A percentile compares a stretch with the other conserved stretches of the same genome.
These are phyloP conservation scores for Piliocolobus tephrosceles DNA, from an alignment of 2,113 vertebrate genomes.

Conservation along the genomic window DNA sequence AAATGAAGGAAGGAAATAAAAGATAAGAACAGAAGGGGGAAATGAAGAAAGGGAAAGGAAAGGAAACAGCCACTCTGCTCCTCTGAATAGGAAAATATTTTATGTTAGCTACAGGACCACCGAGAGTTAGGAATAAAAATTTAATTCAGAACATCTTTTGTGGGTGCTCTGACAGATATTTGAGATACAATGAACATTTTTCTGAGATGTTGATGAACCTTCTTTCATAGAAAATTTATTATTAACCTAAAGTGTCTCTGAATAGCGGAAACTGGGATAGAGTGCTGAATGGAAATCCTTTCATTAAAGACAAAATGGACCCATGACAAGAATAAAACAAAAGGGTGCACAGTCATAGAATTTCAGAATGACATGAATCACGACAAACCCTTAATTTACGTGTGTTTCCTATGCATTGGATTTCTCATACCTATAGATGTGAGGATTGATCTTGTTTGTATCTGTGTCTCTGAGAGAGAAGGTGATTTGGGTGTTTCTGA, in stretches of 20 bases:
- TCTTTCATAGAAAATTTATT: neutral
- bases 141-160: neutral
- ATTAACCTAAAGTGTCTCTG: neutral
- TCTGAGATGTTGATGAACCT: neutral
- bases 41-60: neutral
- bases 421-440: neutral
- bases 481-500: rapidly evolving
- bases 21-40: rapidly evolving
- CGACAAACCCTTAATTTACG: neutral
- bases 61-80: too few species aligned
- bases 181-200: rapidly evolving
- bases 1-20: neutral
- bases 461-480: neutral
- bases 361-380: rapidly evolving
- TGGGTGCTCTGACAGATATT: neutral
- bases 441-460: neutral
- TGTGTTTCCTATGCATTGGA: neutral
- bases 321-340: neutral
- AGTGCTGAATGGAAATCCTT: neutral
- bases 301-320: neutral
- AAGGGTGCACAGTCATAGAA: neutral
- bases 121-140: neutral
- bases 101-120: neutral
- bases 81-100: too few species aligned
- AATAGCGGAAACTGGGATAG: neutral